Conservation (phyloP, 2,113 vertebrate genomes). For the Andinoacara biseriatus region DNA sequence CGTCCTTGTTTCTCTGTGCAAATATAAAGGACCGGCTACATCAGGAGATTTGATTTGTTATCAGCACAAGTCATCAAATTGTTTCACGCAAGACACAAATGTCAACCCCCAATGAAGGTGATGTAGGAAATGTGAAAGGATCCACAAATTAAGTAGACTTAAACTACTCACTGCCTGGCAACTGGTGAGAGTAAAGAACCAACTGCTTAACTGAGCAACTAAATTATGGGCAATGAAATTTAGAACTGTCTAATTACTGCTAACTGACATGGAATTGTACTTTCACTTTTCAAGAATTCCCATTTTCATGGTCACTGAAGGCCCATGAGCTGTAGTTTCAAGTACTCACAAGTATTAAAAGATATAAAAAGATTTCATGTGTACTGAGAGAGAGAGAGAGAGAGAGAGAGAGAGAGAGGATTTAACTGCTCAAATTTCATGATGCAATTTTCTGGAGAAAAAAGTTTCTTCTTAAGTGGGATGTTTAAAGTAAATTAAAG, state of each 20-base stretch:
- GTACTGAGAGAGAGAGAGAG: neutral
- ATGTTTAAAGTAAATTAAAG: constrained; percentile 49
- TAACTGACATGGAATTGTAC: neutral
- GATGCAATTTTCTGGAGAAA: neutral
- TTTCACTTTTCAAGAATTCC: neutral
- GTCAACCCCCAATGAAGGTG: too few species aligned
- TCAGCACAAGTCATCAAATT: neutral
- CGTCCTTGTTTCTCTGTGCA: too few species aligned
- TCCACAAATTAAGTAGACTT: neutral
- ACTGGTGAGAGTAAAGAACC: fast-evolving
- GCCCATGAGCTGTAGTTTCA: neutral
- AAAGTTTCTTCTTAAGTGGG: constrained; percentile 13
- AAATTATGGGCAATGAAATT: neutral
- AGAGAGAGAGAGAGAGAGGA: neutral
- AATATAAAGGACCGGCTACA: too few species aligned
- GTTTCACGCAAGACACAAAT: neutral
- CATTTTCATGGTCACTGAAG: neutral
- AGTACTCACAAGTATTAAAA: neutral
- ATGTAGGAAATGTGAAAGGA: neutral
- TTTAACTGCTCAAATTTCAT: constrained; percentile 14
- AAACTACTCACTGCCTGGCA: neutral
- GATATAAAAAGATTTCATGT: neutral
- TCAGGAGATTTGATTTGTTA: neutral
- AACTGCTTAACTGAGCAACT: neutral
- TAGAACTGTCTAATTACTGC: neutral